Conservation (phyloP, 2,888 invertebrate species). For the Drosophila eohydei region DNA sequence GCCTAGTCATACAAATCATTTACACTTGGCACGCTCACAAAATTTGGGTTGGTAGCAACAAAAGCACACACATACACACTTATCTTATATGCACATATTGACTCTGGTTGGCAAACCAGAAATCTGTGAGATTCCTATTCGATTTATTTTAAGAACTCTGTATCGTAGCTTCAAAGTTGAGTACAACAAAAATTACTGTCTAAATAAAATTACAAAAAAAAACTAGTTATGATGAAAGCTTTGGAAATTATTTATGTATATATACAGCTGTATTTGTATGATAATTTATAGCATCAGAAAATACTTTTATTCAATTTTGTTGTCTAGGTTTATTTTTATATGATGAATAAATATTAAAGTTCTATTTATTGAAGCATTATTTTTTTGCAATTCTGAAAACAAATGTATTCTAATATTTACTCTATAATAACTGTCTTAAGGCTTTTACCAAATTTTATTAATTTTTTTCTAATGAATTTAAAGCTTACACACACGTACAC, state of each 20-base stretch:
- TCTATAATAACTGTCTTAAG: too few species aligned
- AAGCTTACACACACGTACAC: background rate
- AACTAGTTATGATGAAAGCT: conserved; percentile 6
- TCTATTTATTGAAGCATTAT: background rate
- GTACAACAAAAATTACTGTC: conserved; percentile 14
- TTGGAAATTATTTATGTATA: background rate
- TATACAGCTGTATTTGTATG: background rate
- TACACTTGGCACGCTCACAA: conserved; percentile 50
- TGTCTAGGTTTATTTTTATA: background rate
- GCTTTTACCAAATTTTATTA: background rate
- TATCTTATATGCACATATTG: conserved; percentile 31
- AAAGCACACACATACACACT: conserved; percentile 8
- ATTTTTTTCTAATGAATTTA: background rate
- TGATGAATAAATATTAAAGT: background rate
- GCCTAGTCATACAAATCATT: conserved; percentile 54
- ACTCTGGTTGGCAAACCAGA: conserved; percentile 45
- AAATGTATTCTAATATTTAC: background rate
- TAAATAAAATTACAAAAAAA: conserved; percentile 1
- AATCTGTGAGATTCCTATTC: conserved; percentile 36
- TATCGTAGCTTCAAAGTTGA: background rate
- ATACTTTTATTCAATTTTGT: background rate
- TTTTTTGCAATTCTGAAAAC: background rate
- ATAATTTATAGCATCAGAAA: background rate
- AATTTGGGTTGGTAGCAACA: conserved; percentile 26
- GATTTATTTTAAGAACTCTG: conserved; percentile 33